phyloP scores from a whole-genome alignment of 1,140 invertebrate genomes.

The Homalodisca vitripennis region DNA sequence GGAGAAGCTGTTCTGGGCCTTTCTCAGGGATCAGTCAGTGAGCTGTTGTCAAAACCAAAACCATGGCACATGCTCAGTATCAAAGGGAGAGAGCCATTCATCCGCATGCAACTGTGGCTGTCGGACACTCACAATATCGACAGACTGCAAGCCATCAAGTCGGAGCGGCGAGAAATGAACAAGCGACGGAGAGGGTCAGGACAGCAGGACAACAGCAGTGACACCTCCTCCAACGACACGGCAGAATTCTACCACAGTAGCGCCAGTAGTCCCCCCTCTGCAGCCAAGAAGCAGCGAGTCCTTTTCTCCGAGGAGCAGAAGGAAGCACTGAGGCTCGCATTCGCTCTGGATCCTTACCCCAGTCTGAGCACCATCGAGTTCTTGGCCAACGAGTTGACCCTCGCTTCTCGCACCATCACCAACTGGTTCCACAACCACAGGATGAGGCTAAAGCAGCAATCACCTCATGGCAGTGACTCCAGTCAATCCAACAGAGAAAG shows the following conservation, averaged over 20 bases:
- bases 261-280: constrained; percentile 60
- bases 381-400: constrained; percentile 82
- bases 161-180: constrained; percentile 85
- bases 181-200: constrained; percentile 66
- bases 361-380: constrained; percentile 95
- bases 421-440: constrained; percentile 99
- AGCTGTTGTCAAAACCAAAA: constrained; percentile 95
- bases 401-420: constrained; percentile 95
- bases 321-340: constrained; percentile 90
- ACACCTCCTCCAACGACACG: constrained; percentile 84
- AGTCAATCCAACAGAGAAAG: constrained; percentile 36
- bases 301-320: constrained; percentile 98
- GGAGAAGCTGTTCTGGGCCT: constrained; percentile 94
- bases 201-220: constrained; percentile 71
- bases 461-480: constrained; percentile 69
- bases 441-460: constrained; percentile 93
- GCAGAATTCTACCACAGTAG: constrained; percentile 86
- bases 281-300: constrained; percentile 82
- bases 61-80: constrained; percentile 99
- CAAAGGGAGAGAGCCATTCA: constrained; percentile 97
- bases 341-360: constrained; percentile 94
- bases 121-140: constrained; percentile 94
- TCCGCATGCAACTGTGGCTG: constrained; percentile 97
- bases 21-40: constrained; percentile 96
- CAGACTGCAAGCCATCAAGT: constrained; percentile 79